Evolutionary conservation across 2,888 invertebrate species (phyloP).

Genomic region (Chydorus sphaericus): DNA sequence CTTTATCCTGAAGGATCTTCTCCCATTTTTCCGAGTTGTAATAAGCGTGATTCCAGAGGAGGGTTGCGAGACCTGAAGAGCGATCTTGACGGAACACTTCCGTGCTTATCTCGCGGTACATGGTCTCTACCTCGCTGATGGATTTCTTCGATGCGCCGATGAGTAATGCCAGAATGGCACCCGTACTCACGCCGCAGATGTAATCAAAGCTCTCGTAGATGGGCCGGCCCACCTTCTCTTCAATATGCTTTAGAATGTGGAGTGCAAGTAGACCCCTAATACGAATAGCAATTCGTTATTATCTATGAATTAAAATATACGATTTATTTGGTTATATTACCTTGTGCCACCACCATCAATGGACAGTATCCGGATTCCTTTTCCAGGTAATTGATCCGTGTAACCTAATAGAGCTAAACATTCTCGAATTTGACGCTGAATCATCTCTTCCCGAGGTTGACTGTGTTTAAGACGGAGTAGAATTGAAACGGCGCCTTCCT

Average conservation of each 20-base stretch:
- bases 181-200: constrained; percentile 69
- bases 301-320: not conserved
- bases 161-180: constrained; percentile 61
- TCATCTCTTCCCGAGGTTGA: constrained; percentile 26
- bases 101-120: constrained; percentile 43
- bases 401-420: constrained; percentile 57
- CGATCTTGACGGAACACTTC: constrained; percentile 50
- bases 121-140: constrained; percentile 42
- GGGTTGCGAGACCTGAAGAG: constrained; percentile 51
- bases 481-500: constrained; percentile 53
- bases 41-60: constrained; percentile 75
- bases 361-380: constrained; percentile 62
- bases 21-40: constrained; percentile 79
- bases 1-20: constrained; percentile 47
- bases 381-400: constrained; percentile 46
- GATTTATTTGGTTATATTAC: constrained; percentile 23
- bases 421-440: constrained; percentile 33
- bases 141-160: constrained; percentile 39
- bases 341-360: constrained; percentile 81
- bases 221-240: constrained; percentile 37
- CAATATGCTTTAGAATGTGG: constrained; percentile 62
- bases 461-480: constrained; percentile 38
- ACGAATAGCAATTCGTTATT: too few species aligned
- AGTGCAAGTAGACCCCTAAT: constrained; percentile 65
- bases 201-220: constrained; percentile 73